Evolutionary conservation across 2,888 invertebrate species (phyloP), one percentile per base, ranked within the genome.

Genomic region (Chironomus riparius): DNA sequence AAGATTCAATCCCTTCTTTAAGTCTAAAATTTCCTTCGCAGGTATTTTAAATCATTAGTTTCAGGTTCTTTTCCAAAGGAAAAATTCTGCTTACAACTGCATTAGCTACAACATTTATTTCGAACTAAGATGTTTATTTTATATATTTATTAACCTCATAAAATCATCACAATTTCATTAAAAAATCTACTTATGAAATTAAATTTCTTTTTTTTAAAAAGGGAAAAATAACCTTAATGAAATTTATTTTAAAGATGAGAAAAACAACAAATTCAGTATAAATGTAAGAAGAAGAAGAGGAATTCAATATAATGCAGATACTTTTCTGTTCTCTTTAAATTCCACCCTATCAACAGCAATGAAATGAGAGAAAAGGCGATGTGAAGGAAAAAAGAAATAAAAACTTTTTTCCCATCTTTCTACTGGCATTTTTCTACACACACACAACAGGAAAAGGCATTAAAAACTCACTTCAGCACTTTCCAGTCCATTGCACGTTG

Each of bases 401-500:
- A 78, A 79, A 78, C 62, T 77, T 77, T 79, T 56, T 56, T 78
- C 82, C 92, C 93, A 91, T 89, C 90, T 89, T 81, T 89, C 90
- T 61, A 94, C 86, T 68, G 91, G 91, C 92, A 94, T 92, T 15
- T 93, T 93, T 78, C 93, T 86, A 22, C n/a, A n/a, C 92, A 92
- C 0, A 94, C 94, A 56, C 18, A 81, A 94, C 77, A 71, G 76
- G 56, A 56, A 77, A 76, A 68, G 56, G 73, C 70, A 78, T 76
- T 78, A 73, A 73, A 71, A 73, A 79, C 80, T 82, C 81, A 84
- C 95, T 78, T 91, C 92, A 68, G 96, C 93, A 80, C 94, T 94
- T 84, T 94, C 94, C 77, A 95, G 88, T 21, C 96, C 95, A 83
- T 95, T 95, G 84, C 96, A 96, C 47, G 95, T 95, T 76, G 95